Evolutionary conservation across 2,113 vertebrate genomes (phyloP).

Genomic region (Oncorhynchus gorbuscha): DNA sequence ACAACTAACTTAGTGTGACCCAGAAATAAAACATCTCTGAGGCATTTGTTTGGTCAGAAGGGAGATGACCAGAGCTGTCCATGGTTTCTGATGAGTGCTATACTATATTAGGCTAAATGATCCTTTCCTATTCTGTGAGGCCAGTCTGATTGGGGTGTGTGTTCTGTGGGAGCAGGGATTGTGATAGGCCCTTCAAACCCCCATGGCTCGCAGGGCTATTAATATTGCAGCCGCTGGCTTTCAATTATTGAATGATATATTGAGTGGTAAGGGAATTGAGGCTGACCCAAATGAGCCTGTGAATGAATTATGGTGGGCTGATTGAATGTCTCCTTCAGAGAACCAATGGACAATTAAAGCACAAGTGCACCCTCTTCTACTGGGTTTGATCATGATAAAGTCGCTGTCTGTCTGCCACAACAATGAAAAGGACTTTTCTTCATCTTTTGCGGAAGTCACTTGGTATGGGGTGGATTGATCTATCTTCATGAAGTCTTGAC

Average conservation of each 20-base stretch:
- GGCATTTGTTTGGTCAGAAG: background rate
- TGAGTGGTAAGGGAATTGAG: constrained; percentile 63
- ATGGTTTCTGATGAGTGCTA: background rate
- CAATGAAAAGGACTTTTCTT: background rate
- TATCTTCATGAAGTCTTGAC: background rate
- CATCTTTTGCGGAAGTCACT: background rate
- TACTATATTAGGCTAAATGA: background rate
- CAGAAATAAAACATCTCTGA: background rate
- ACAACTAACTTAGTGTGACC: background rate
- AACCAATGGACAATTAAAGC: constrained; percentile 1
- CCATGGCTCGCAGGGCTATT: constrained; percentile 60
- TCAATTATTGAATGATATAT: constrained; percentile 62
- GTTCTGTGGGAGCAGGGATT: background rate
- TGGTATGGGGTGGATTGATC: background rate
- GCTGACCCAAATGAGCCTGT: constrained; percentile 65
- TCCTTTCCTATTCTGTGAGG: background rate
- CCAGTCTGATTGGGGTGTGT: background rate
- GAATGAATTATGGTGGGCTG: constrained; percentile 60
- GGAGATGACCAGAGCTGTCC: background rate
- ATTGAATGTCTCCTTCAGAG: constrained; percentile 39
- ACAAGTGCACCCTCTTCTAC: background rate
- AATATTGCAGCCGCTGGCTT: constrained; percentile 59
- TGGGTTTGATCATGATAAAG: background rate
- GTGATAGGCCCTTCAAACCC: constrained; percentile 58
- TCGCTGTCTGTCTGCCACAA: background rate